These are phyloP conservation scores for Leptinotarsa texana DNA, from an alignment of 1,140 invertebrate species.

Conservation along the genomic window DNA sequence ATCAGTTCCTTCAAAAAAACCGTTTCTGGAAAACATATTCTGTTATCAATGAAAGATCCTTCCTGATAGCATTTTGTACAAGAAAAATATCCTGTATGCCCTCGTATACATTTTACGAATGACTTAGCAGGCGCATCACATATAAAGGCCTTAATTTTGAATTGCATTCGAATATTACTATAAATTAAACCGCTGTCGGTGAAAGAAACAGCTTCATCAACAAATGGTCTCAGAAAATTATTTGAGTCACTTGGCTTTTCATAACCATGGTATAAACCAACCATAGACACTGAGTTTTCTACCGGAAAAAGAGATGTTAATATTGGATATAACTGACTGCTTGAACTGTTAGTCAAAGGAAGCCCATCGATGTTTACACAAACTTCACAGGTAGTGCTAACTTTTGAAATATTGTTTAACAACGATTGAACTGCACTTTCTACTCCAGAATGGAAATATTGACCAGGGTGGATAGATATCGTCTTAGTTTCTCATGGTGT, in stretches of 20 bases:
- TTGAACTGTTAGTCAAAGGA: slow-evolving; percentile 8
- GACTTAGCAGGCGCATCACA: slow-evolving; percentile 27
- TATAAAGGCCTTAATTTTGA: slow-evolving; percentile 13
- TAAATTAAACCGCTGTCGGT: neutral
- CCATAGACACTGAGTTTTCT: neutral
- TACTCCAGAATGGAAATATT: slow-evolving; percentile 28
- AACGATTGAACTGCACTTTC: neutral
- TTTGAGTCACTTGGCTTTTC: slow-evolving; percentile 16
- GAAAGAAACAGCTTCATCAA: slow-evolving; percentile 22
- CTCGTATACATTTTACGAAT: slow-evolving; percentile 14
- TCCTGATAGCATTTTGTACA: slow-evolving; percentile 28
- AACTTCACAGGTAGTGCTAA: slow-evolving; percentile 6
- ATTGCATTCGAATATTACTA: neutral
- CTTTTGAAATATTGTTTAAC: neutral
- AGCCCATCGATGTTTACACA: slow-evolving; percentile 27
- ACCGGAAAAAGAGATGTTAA: slow-evolving; percentile 3
- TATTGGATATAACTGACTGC: slow-evolving; percentile 23
- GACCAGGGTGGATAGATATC: slow-evolving; percentile 12
- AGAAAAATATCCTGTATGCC: slow-evolving; percentile 18
- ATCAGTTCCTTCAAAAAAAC: neutral
- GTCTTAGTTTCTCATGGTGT: slow-evolving; percentile 14
- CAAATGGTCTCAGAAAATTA: slow-evolving; percentile 24
- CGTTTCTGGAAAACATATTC: slow-evolving; percentile 14
- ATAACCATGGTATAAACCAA: slow-evolving; percentile 22
- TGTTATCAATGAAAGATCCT: slow-evolving; percentile 12